These are phyloP conservation scores for Zaprionus vittiger DNA, from an alignment of 1,140 invertebrate genomes.

Conservation along the genomic window DNA sequence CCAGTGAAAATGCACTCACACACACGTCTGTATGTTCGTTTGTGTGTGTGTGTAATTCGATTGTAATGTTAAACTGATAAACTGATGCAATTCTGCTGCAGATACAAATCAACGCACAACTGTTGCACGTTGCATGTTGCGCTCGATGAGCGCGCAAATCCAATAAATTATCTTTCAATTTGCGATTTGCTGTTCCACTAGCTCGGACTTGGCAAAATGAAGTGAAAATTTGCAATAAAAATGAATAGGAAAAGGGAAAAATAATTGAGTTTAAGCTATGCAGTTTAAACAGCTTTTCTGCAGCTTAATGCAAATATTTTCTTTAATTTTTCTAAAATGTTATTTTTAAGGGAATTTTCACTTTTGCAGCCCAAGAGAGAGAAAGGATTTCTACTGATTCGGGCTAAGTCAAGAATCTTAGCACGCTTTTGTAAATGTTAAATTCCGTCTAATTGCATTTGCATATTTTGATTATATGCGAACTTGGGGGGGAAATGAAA, in stretches of 20 bases:
- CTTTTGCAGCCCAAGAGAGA: slow-evolving; percentile 15
- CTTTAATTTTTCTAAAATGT: slow-evolving; percentile 15
- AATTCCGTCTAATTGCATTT: slow-evolving; percentile 76
- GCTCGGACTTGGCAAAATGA: slow-evolving; percentile 1
- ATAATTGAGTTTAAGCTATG: slow-evolving; percentile 24
- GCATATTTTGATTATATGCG: slow-evolving; percentile 79
- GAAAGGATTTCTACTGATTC: slow-evolving; percentile 18
- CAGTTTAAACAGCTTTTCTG: slow-evolving; percentile 32
- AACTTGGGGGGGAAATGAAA: slow-evolving; percentile 60
- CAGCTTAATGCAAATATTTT: slow-evolving; percentile 40
- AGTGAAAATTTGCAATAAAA: slow-evolving; percentile 7
- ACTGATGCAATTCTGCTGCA: slow-evolving; percentile 39
- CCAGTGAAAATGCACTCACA: slow-evolving; percentile 24
- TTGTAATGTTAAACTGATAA: slow-evolving; percentile 55
- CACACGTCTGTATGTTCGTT: background rate
- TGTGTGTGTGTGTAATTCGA: slow-evolving; percentile 46
- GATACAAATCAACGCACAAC: slow-evolving; percentile 57
- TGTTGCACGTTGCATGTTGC: slow-evolving; percentile 50
- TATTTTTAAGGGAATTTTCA: slow-evolving; percentile 37
- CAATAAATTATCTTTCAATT: slow-evolving; percentile 68
- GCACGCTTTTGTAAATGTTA: slow-evolving; percentile 58
- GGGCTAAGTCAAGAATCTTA: slow-evolving; percentile 43
- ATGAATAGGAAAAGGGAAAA: slow-evolving; percentile 3
- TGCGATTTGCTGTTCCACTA: background rate
- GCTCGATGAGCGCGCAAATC: slow-evolving; percentile 57